A percentile compares a stretch with the other conserved stretches of the same genome.
Conservation (phyloP, 35 echinoderm and acorn worm genomes). For the Apostichopus californicus region DNA sequence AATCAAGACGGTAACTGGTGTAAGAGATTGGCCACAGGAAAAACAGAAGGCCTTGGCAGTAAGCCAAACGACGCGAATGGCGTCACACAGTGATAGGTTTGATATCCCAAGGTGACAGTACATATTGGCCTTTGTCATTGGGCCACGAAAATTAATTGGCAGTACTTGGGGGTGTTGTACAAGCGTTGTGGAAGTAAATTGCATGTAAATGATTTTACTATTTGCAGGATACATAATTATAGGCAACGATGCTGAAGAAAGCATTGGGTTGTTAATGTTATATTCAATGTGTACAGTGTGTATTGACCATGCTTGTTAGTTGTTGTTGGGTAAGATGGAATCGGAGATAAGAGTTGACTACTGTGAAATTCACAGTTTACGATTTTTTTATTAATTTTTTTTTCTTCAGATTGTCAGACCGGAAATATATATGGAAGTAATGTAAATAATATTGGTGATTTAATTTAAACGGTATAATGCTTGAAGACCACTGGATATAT, state of each 20-base stretch:
- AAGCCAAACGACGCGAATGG: constrained; percentile 5
- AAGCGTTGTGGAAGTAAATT: not conserved
- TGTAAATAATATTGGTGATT: no score
- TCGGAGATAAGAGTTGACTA: no score
- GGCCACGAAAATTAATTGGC: constrained; percentile 19
- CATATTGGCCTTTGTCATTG: constrained; percentile 41
- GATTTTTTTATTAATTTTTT: no score
- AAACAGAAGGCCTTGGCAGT: constrained; percentile 37
- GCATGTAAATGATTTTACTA: not conserved
- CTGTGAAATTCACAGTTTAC: no score
- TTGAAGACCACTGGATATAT: no score
- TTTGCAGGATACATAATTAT: not conserved
- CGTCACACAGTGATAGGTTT: not conserved
- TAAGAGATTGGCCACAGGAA: not conserved
- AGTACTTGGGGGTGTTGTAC: not conserved
- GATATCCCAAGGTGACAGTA: constrained; percentile 9
- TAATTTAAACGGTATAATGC: no score
- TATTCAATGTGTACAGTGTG: no score
- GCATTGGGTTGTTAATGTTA: not conserved
- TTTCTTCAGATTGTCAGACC: no score
- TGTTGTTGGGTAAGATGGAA: no score
- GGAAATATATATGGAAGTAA: no score
- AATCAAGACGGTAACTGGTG: not conserved
- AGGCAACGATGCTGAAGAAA: not conserved
- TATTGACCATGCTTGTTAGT: no score